phyloP scores from a whole-genome alignment of 2,113 vertebrate species.

The Hiodon tergisus region DNA sequence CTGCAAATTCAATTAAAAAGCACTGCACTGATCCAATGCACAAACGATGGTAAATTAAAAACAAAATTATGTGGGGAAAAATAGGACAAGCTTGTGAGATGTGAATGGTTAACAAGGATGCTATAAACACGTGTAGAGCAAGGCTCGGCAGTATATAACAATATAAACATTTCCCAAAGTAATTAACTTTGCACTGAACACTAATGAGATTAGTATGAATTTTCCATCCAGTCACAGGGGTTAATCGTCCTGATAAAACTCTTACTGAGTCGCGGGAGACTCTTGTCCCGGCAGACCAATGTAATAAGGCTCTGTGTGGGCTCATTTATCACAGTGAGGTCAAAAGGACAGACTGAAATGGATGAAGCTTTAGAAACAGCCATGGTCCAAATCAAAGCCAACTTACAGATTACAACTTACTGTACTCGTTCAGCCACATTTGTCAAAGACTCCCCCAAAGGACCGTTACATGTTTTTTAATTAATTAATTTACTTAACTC shows the following conservation, averaged over 20 bases:
- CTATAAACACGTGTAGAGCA: background rate
- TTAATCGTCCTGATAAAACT: background rate
- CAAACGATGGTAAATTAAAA: background rate
- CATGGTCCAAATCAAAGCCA: background rate
- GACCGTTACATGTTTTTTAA: too few species aligned
- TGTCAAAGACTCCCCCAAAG: background rate
- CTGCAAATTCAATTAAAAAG: constrained; percentile 19
- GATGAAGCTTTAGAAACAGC: background rate
- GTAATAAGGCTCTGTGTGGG: constrained; percentile 4
- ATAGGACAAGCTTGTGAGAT: background rate
- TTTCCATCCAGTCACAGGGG: background rate
- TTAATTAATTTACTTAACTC: too few species aligned
- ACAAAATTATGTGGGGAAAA: background rate
- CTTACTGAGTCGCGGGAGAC: background rate
- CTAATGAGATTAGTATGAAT: background rate
- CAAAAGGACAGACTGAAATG: background rate
- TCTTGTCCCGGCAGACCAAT: background rate
- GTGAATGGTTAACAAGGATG: background rate
- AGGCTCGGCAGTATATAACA: background rate
- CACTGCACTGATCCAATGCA: background rate
- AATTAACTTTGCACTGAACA: background rate
- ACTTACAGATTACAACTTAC: background rate
- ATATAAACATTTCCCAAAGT: background rate
- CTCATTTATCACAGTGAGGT: background rate
- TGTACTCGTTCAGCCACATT: background rate